phyloP scores from a whole-genome alignment of 2,797 vertebrate species.

The Pseudochaenichthys georgianus region DNA sequence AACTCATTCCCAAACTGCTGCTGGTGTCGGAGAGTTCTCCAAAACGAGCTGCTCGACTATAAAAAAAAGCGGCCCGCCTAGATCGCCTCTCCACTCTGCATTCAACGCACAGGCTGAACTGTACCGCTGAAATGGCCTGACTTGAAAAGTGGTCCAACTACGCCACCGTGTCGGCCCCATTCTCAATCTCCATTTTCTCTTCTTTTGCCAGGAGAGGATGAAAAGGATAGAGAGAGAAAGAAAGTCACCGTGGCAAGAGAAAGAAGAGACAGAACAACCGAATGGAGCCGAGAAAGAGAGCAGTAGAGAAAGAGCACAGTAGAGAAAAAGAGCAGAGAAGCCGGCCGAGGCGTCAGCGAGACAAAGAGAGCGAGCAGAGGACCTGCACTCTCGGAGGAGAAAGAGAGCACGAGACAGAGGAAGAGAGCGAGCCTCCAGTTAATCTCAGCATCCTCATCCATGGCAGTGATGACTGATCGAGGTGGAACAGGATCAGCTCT shows the following conservation, averaged over 20 bases:
- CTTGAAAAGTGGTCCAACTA: slow-evolving; percentile 61
- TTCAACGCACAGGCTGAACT: slow-evolving; percentile 45
- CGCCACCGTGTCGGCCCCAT: slow-evolving; percentile 35
- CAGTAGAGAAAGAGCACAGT: slow-evolving; percentile 26
- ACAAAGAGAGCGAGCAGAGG: slow-evolving; percentile 47
- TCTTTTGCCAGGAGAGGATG: slow-evolving; percentile 39
- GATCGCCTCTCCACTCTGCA: slow-evolving; percentile 50
- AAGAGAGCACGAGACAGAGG: slow-evolving; percentile 51
- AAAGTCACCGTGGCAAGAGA: slow-evolving; percentile 46
- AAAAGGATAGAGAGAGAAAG: slow-evolving; percentile 40
- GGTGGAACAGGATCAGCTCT: slow-evolving; percentile 68
- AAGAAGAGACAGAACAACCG: slow-evolving; percentile 48
- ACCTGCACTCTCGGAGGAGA: slow-evolving; percentile 42
- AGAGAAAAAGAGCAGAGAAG: slow-evolving; percentile 53
- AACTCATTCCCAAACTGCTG: slow-evolving; percentile 59
- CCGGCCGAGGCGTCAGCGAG: slow-evolving; percentile 47
- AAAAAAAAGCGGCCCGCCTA: slow-evolving; percentile 40
- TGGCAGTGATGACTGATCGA: slow-evolving; percentile 82
- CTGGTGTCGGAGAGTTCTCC: slow-evolving; percentile 47
- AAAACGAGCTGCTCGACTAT: slow-evolving; percentile 53
- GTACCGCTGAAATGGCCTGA: slow-evolving; percentile 46
- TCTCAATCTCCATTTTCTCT: slow-evolving; percentile 57
- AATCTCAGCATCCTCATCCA: slow-evolving; percentile 79
- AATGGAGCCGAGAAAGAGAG: slow-evolving; percentile 24
- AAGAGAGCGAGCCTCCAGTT: slow-evolving; percentile 73